Evolutionary conservation across 2,888 invertebrate species (phyloP), one percentile per base, ranked within the genome.

Genomic region (Amphipyra tragopoginis): DNA sequence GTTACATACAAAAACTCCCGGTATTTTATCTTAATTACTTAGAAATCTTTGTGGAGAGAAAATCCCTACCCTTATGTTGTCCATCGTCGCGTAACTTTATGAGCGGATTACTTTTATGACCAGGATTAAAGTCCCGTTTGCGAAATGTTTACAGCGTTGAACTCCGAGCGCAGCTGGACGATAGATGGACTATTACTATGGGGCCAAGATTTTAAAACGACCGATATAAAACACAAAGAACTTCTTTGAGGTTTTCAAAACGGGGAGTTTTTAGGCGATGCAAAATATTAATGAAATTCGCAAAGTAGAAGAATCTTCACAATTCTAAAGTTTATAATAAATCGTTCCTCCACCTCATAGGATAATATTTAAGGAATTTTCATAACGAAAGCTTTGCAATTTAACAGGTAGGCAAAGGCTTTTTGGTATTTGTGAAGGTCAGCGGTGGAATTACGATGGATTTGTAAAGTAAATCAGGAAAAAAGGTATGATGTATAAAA

Each of bases 1-100:
- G 90, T 90, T 89, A 90, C 89, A 90, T 87, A 90, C 90, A 92
- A 93, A 91, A 94, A 92, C 87, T 90, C 88, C 85, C 86, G 89
- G 90, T 87, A 88, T 94, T 94, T 94, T 93, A 93, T 94, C 93
- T 93, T 94, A 94, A 94, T 94, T 94, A 94, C 92, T 92, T 91
- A 84, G 90, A 89, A 93, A 93, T 94, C 94, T 93, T 94, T 91
- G 92, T 89, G 86, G n/a, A 77, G 91, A 90, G 89, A 86, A 90
- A 93, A 94, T 93, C 93, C 93, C 86, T 90, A 91, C 93, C 93
- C 94, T 93, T 91, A 90, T 90, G 93, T 90, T 93, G 93, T 93
- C 93, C 93, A 93, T 93, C 93, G 92, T 91, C 90, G 93, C 90
- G 91, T 90, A 91, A 93, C 90, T 94, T 94, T 94, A 94, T 93